phyloP scores from a whole-genome alignment of 2,888 invertebrate genomes.

The Pyrochroa serraticornis region DNA sequence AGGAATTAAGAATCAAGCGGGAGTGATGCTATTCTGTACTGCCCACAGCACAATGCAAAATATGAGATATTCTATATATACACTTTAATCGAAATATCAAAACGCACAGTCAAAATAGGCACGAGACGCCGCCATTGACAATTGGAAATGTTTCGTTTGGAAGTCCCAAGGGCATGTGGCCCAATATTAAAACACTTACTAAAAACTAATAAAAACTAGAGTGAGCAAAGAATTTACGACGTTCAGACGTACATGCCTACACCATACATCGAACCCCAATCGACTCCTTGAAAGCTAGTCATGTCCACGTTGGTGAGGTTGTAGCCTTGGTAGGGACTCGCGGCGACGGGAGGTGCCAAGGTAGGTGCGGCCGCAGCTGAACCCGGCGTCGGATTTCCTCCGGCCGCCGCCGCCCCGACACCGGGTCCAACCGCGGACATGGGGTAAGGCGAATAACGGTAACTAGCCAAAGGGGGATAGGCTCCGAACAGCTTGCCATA shows the following conservation, averaged over 20 bases:
- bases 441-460: conserved; percentile 70
- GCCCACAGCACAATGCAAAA: conserved; percentile 47
- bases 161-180: conserved; percentile 24
- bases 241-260: conserved; percentile 89
- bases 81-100: conserved; percentile 40
- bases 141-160: conserved; percentile 51
- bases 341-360: conserved; percentile 68
- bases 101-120: conserved; percentile 49
- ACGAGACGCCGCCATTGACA: conserved; percentile 53
- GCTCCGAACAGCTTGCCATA: conserved; percentile 71
- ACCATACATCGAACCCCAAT: conserved; percentile 91
- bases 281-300: conserved; percentile 90
- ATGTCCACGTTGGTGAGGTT: conserved; percentile 88
- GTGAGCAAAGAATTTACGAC: conserved; percentile 39
- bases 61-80: conserved; percentile 37
- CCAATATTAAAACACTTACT: conserved; percentile 19
- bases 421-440: conserved; percentile 56
- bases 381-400: conserved; percentile 57
- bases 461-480: conserved; percentile 65
- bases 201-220: conserved; percentile 25
- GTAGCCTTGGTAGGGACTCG: conserved; percentile 77
- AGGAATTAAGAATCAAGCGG: conserved; percentile 30
- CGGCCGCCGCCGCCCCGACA: conserved; percentile 59
- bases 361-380: conserved; percentile 67
- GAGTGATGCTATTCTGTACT: conserved; percentile 39